Conservation (phyloP, 64 coral and sea anemone genomes). For the Catalaphyllia jardinei region DNA sequence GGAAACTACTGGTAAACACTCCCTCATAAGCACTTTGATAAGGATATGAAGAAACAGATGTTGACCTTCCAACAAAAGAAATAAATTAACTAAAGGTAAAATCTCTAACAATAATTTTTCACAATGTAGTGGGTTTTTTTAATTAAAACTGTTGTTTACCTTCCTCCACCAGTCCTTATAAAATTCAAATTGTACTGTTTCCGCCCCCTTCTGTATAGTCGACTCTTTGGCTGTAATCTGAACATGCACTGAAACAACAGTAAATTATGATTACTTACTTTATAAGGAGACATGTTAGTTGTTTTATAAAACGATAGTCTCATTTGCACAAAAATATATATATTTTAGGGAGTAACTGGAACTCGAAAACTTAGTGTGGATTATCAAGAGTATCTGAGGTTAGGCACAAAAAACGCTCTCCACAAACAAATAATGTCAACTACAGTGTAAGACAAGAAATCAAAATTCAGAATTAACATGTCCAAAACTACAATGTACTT, state of each 20-base stretch:
- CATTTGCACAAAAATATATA: too few relatives aligned
- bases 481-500: too few relatives aligned
- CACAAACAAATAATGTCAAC: too few relatives aligned
- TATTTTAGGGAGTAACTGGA: too few relatives aligned
- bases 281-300: too few relatives aligned
- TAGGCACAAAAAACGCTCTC: too few relatives aligned
- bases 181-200: slow-evolving; percentile 78
- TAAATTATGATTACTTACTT: neutral
- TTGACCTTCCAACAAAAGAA: slow-evolving; percentile 47
- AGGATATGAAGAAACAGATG: slow-evolving; percentile 16
- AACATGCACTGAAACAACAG: slow-evolving; percentile 75
- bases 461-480: too few relatives aligned
- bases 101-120: neutral
- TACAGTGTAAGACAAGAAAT: too few relatives aligned
- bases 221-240: slow-evolving; percentile 50
- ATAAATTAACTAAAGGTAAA: neutral
- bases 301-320: too few relatives aligned
- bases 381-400: too few relatives aligned
- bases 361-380: too few relatives aligned
- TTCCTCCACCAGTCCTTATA: slow-evolving; percentile 42
- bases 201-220: slow-evolving; percentile 54
- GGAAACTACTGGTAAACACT: slow-evolving; percentile 65
- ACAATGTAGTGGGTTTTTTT: neutral
- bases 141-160: slow-evolving; percentile 21
- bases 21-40: slow-evolving; percentile 84